phyloP scores from a whole-genome alignment of 2,888 invertebrate genomes.

The Drosophila nigritarsus region DNA sequence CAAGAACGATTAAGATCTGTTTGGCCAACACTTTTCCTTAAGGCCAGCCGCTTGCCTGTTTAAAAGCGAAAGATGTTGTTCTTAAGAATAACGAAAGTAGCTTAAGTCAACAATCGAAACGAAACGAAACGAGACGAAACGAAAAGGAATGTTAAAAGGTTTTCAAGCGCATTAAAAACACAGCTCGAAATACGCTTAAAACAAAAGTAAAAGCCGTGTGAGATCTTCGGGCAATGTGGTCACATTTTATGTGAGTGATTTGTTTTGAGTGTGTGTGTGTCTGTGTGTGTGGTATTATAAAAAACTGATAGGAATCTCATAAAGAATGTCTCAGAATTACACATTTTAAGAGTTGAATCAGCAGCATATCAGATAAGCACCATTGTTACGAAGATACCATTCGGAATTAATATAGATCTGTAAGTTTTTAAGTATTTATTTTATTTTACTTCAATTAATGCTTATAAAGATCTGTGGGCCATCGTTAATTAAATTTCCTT shows the following conservation, averaged over 20 bases:
- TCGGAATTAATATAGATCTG: not conserved
- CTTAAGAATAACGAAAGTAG: constrained; percentile 69
- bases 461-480: too few relatives aligned
- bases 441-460: not conserved
- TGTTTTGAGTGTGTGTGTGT: not conserved
- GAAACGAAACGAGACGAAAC: constrained; percentile 37
- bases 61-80: constrained; percentile 72
- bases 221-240: constrained; percentile 11
- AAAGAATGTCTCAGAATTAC: not conserved
- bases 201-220: constrained; percentile 73
- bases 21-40: constrained; percentile 62
- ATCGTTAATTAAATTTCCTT: too few relatives aligned
- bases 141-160: constrained; percentile 78
- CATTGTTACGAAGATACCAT: not conserved
- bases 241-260: constrained; percentile 1
- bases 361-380: not conserved
- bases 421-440: not conserved
- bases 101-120: constrained; percentile 66
- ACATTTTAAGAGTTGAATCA: not conserved
- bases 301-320: not conserved
- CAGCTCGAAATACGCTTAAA: constrained; percentile 40
- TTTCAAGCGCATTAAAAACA: constrained; percentile 49
- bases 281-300: constrained; percentile 13
- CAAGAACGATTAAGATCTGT: constrained; percentile 55
- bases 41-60: constrained; percentile 16